phyloP scores from a whole-genome alignment of 2,113 vertebrate genomes.

The Oryzias curvinotus region DNA sequence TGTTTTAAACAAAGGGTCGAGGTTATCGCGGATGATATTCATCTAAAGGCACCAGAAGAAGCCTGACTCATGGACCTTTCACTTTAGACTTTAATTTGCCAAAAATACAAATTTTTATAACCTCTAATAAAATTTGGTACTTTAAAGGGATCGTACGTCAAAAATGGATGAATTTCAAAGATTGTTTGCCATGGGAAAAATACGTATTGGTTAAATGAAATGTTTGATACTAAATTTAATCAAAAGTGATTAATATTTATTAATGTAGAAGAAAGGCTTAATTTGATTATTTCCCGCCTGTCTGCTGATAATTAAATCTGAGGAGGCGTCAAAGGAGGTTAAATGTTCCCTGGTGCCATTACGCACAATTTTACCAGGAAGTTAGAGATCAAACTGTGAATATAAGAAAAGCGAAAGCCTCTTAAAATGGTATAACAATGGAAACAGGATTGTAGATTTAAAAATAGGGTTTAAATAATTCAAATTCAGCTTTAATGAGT shows the following conservation, averaged over 20 bases:
- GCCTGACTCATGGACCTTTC: not conserved
- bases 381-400: constrained; percentile 14
- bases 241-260: not conserved
- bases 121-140: no score
- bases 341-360: constrained; percentile 36
- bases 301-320: constrained; percentile 5
- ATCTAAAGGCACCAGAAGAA: not conserved
- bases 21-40: constrained; percentile 33
- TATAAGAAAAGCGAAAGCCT: constrained; percentile 11
- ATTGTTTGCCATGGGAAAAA: no score
- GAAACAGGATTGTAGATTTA: constrained; percentile 37
- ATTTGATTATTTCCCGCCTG: not conserved
- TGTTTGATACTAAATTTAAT: no score
- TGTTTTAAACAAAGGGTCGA: constrained; percentile 45
- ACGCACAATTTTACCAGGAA: constrained; percentile 38
- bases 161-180: no score
- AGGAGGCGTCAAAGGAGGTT: not conserved
- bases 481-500: constrained; percentile 21
- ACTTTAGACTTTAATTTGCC: not conserved
- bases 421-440: constrained; percentile 29
- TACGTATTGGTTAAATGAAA: no score
- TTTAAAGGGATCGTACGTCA: no score
- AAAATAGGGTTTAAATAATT: constrained; percentile 33
- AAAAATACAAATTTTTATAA: no score
- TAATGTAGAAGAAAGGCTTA: not conserved